phyloP scores from a whole-genome alignment of 2,888 invertebrate species.

The Neria commutata region DNA sequence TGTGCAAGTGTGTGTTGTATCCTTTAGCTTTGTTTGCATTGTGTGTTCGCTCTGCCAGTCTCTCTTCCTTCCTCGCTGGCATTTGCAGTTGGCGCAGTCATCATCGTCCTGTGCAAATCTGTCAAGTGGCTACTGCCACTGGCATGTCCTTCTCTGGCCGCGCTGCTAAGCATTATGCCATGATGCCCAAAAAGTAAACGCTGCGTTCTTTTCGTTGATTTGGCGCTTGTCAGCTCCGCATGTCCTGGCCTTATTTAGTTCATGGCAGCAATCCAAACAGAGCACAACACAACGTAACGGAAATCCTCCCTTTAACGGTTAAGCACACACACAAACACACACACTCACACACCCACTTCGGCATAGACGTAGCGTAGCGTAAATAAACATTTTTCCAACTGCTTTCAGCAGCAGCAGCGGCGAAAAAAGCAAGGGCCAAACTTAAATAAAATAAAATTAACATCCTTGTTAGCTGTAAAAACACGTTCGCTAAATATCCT shows the following conservation, averaged over 20 bases:
- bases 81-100: background rate
- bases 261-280: conserved; percentile 54
- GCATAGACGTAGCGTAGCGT: background rate
- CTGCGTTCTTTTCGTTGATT: conserved; percentile 8
- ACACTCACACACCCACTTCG: background rate
- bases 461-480: conserved; percentile 57
- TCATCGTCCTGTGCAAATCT: conserved; percentile 1
- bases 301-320: conserved; percentile 22
- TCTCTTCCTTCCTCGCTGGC: background rate
- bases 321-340: background rate
- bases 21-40: conserved; percentile 18
- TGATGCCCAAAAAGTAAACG: no score
- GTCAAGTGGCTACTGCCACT: conserved; percentile 9
- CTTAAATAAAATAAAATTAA: conserved; percentile 47
- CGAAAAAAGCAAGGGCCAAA: conserved; percentile 44
- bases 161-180: no score
- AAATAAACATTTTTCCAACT: conserved; percentile 12
- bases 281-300: conserved; percentile 50
- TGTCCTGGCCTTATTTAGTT: conserved; percentile 47
- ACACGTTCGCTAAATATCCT: conserved; percentile 55
- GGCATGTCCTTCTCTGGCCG: no score
- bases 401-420: background rate
- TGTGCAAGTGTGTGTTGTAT: conserved; percentile 4
- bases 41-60: background rate
- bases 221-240: conserved; percentile 3